phyloP scores from a whole-genome alignment of 2,797 vertebrate genomes.

The Hippocampus kuda region DNA sequence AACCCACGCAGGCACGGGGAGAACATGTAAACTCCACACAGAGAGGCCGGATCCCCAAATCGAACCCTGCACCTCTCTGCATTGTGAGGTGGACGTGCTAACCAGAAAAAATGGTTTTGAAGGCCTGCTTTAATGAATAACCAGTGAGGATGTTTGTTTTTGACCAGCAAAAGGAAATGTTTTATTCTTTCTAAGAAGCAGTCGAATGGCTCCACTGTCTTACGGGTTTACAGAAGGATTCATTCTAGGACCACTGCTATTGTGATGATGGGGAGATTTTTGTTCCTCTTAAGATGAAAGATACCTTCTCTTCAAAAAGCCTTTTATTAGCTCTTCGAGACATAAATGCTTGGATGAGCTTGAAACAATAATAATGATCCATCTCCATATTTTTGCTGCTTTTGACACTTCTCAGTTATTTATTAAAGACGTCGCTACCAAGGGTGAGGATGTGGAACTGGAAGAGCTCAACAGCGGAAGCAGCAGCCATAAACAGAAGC shows the following conservation, averaged over 20 bases:
- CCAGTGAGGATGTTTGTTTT: background rate
- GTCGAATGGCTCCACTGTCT: background rate
- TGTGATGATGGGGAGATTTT: background rate
- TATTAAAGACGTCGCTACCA: slow-evolving; percentile 78
- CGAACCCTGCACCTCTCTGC: no score
- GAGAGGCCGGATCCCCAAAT: no score
- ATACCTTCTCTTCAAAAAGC: background rate
- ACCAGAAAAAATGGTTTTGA: no score
- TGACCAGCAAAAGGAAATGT: background rate
- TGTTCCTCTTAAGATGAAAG: background rate
- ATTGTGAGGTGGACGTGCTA: no score
- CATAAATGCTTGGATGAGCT: background rate
- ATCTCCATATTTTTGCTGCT: slow-evolving; percentile 8
- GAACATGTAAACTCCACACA: no score
- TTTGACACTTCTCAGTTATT: slow-evolving; percentile 63
- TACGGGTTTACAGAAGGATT: background rate
- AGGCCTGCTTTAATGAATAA: no score
- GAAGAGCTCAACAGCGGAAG: slow-evolving; percentile 86
- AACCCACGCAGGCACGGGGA: no score
- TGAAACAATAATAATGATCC: background rate
- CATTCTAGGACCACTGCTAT: background rate
- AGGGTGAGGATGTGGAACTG: slow-evolving; percentile 81
- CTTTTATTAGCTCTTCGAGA: background rate
- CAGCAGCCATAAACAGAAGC: slow-evolving; percentile 76
- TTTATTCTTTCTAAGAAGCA: background rate